Evolutionary conservation across 2,113 vertebrate genomes (phyloP).

Genomic region (Gopherus evgoodei): DNA sequence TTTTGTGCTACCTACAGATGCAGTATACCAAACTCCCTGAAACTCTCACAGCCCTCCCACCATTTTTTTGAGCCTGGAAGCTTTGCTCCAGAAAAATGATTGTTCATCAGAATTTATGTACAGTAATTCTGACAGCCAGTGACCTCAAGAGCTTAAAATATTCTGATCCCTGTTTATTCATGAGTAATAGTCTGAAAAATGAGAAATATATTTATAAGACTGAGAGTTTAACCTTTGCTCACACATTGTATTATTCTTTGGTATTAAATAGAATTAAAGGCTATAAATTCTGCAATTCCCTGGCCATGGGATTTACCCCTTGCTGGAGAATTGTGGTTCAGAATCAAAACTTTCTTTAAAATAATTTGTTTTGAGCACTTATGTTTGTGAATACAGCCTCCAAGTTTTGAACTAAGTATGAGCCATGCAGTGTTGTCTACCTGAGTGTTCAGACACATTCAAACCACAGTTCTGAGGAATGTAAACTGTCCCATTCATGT

Average conservation of each 20-base stretch:
- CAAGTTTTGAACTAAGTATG: neutral
- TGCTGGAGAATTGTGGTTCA: neutral
- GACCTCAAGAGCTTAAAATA: neutral
- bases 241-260: neutral
- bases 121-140: neutral
- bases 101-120: neutral
- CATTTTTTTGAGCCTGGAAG: neutral
- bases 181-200: neutral
- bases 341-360: neutral
- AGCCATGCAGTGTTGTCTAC: neutral
- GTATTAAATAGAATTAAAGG: neutral
- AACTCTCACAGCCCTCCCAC: neutral
- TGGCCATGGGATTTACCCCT: neutral
- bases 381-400: neutral
- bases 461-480: neutral
- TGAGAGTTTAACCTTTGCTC: conserved; percentile 17
- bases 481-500: neutral
- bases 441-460: neutral
- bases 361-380: neutral
- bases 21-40: fast-evolving
- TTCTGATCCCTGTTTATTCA: neutral
- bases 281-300: neutral
- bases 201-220: conserved; percentile 26
- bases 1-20: conserved; percentile 1
- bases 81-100: neutral